Conservation (phyloP, 2,888 invertebrate species). For the Diabrotica balteata region DNA sequence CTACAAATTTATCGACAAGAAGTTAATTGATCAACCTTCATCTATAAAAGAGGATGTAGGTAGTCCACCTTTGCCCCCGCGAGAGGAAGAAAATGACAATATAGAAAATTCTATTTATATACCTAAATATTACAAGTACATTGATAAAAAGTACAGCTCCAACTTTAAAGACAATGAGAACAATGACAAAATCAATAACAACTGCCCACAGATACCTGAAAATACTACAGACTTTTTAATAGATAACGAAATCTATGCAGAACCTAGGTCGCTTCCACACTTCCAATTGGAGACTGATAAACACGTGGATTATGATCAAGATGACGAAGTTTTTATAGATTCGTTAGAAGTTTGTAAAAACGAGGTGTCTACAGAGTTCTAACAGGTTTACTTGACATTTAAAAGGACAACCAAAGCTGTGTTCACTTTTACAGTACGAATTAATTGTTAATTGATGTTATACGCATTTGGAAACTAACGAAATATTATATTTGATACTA, state of each 20-base stretch:
- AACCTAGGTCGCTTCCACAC: slow-evolving; percentile 31
- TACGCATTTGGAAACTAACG: too few species aligned
- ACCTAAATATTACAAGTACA: slow-evolving; percentile 17
- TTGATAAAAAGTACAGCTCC: slow-evolving; percentile 15
- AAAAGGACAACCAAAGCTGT: too few species aligned
- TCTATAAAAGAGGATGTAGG: not conserved
- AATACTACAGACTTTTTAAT: slow-evolving; percentile 22
- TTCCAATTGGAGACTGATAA: slow-evolving; percentile 12
- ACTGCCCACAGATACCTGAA: not conserved
- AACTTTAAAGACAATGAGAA: not conserved
- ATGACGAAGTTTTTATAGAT: slow-evolving; percentile 48
- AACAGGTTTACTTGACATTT: not conserved
- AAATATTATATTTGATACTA: too few species aligned
- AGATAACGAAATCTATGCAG: slow-evolving; percentile 38
- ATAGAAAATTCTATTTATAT: not conserved
- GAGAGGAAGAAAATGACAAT: not conserved
- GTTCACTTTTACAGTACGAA: too few species aligned
- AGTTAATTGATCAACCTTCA: not conserved
- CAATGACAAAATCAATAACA: slow-evolving; percentile 9
- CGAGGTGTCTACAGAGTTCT: slow-evolving; percentile 32
- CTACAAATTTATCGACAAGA: slow-evolving; percentile 17
- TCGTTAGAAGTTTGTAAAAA: slow-evolving; percentile 47
- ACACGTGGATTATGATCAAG: slow-evolving; percentile 16
- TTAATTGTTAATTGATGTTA: too few species aligned
- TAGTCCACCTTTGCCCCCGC: too few species aligned